Base-by-base conservation (phyloP, 2,113 vertebrate species). In the Apus apus region DNA sequence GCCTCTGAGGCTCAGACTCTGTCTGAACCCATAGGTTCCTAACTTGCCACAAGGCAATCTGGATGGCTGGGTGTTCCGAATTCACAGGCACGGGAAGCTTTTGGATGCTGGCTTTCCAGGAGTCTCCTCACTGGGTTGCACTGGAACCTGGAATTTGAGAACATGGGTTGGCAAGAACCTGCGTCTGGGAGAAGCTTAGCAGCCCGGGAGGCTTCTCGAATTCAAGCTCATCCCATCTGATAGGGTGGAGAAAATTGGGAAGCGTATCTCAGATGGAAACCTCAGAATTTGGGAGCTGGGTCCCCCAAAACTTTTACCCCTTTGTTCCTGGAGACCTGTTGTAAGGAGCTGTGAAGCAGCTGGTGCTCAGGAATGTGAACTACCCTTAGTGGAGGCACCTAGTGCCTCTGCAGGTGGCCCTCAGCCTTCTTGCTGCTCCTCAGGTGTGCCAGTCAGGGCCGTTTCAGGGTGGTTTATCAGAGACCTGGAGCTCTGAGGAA, bases 381-480 rank as follows among this genome's bases (percentile, higher is more conserved):
- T 4, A 19, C 34, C 40, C 54, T 15, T 2, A 0, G 6, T 1
- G 3, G 72, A 67, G 83, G 75, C 92, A 86, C 72, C 75, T 83
- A 92, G 73, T 32, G 57, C 9, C 30, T 40, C 61, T n/a, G 50
- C 80, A 92, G 93, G 94, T 94, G 92, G 68, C 22, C 50, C 34
- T 11, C 46, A 8, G 76, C 22, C 22, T 64, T 58, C 27, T 46
- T 5, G 64, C 77, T 57, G 83, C 70, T 1, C 40, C 9, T 40
- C 40, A 43, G 40, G 3, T 18, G 57, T 3, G 15, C 32, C 13
- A 15, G 64, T 87, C 19, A 4, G 88, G 36, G 58, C 56, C 14
- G 1, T 51, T 85, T 83, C 2, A 4, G 46, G 73, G 57, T 14
- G 34, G 8, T 77, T 90, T 67, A n/a, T 71, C 34, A 56, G 38